A percentile compares a stretch with the other conserved stretches of the same genome.
These are phyloP conservation scores for Hirundichthys speculiger DNA, from an alignment of 2,113 vertebrate genomes.

Conservation along the genomic window DNA sequence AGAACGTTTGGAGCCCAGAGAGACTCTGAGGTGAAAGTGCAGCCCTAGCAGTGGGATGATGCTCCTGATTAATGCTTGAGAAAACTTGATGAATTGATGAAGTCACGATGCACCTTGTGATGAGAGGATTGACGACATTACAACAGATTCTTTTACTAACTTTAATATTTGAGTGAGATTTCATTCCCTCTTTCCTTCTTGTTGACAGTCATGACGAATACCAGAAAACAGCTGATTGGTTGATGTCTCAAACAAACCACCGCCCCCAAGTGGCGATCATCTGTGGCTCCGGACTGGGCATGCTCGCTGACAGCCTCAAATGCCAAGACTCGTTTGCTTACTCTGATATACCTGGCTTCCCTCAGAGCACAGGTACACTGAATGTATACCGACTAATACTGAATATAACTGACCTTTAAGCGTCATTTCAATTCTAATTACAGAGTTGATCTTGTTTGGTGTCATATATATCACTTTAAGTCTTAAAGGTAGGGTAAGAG, in stretches of 20 bases:
- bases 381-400: not conserved
- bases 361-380: slow-evolving; percentile 82
- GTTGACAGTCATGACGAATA: slow-evolving; percentile 79
- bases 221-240: slow-evolving; percentile 83
- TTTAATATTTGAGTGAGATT: not conserved
- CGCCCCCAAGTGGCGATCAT: slow-evolving; percentile 85
- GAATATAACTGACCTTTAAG: too few species aligned
- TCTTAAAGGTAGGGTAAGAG: too few species aligned
- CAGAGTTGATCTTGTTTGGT: too few species aligned
- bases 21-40: too few species aligned
- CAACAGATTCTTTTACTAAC: not conserved
- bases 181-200: not conserved
- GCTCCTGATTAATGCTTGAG: too few species aligned
- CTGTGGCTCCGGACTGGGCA: slow-evolving; percentile 83
- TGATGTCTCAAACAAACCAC: slow-evolving; percentile 76
- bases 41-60: too few species aligned
- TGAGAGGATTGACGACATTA: not conserved
- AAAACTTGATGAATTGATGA: too few species aligned
- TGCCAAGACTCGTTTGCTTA: slow-evolving; percentile 80
- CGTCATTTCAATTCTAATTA: too few species aligned
- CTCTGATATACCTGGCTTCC: slow-evolving; percentile 83
- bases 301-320: slow-evolving; percentile 80
- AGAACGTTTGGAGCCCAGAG: not conserved
- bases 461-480: not conserved
- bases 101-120: too few species aligned